These are phyloP conservation scores for Drosophila pandora DNA, from an alignment of 1,140 invertebrate genomes.

Conservation along the genomic window DNA sequence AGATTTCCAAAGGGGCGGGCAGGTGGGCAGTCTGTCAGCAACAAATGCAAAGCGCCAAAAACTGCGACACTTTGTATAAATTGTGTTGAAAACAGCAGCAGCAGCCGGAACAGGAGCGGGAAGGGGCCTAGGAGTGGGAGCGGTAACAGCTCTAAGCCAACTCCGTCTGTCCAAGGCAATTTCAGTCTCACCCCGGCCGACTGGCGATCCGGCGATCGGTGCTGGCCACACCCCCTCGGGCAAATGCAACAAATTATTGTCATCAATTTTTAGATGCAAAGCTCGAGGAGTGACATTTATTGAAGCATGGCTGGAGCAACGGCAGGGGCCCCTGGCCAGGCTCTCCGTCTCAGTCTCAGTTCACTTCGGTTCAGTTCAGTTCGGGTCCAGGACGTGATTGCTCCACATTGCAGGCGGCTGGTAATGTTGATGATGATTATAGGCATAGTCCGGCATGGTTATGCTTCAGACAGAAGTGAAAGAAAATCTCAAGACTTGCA, in stretches of 20 bases:
- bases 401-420: conserved; percentile 70
- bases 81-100: conserved; percentile 76
- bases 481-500: background rate
- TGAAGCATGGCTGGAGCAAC: conserved; percentile 64
- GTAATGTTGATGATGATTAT: conserved; percentile 72
- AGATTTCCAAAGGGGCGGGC: conserved; percentile 26
- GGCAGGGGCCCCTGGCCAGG: conserved; percentile 47
- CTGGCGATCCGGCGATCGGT: conserved; percentile 19
- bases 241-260: conserved; percentile 81
- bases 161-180: conserved; percentile 70
- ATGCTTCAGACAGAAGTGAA: conserved; percentile 10
- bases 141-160: conserved; percentile 31
- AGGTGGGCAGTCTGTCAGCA: conserved; percentile 63
- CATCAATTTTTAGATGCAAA: conserved; percentile 82
- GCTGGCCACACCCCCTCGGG: conserved; percentile 71
- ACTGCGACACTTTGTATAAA: conserved; percentile 81
- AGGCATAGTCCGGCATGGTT: conserved; percentile 39
- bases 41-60: conserved; percentile 81
- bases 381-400: conserved; percentile 61
- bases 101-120: conserved; percentile 3
- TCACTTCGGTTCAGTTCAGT: conserved; percentile 12
- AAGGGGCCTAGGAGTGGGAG: conserved; percentile 55
- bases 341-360: conserved; percentile 1
- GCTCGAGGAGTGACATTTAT: conserved; percentile 80
- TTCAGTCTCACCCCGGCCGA: conserved; percentile 27